Evolutionary conservation across 2,113 vertebrate species (phyloP).

Genomic region (Plestiodon gilberti): DNA sequence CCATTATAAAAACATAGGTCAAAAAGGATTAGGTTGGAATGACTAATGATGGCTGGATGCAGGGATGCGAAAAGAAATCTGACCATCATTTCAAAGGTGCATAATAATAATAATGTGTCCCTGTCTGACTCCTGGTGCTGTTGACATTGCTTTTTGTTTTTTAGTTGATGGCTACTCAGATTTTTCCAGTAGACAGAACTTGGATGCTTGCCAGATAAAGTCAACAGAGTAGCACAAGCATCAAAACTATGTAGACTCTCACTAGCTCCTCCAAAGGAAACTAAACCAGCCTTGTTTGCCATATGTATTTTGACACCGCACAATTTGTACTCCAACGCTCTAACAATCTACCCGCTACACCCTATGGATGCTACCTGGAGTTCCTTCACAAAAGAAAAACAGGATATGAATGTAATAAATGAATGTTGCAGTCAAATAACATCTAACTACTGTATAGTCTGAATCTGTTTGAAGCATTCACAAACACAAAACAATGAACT

Average conservation of each 20-base stretch:
- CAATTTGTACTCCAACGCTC: background rate
- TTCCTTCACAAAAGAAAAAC: background rate
- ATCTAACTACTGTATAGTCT: background rate
- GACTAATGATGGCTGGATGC: slow-evolving; percentile 59
- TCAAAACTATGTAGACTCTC: slow-evolving; percentile 46
- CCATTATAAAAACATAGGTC: slow-evolving; percentile 55
- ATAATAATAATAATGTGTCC: slow-evolving; percentile 61
- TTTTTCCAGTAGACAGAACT: slow-evolving; percentile 49
- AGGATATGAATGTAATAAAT: background rate
- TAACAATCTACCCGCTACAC: background rate
- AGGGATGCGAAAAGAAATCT: slow-evolving; percentile 54
- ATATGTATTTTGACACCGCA: background rate
- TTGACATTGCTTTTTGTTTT: slow-evolving; percentile 45
- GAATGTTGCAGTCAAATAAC: background rate
- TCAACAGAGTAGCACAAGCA: slow-evolving; percentile 18
- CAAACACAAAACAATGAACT: slow-evolving; percentile 4
- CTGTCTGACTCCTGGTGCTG: slow-evolving; percentile 57
- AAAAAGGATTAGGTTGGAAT: slow-evolving; percentile 55
- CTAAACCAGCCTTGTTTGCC: background rate
- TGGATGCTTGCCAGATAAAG: slow-evolving; percentile 34
- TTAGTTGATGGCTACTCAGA: slow-evolving; percentile 56
- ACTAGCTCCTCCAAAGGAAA: slow-evolving; percentile 37
- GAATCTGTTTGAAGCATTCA: background rate
- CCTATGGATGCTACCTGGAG: background rate
- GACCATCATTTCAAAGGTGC: slow-evolving; percentile 61